Base-by-base conservation (phyloP, 1,140 invertebrate genomes). In the Eumaeus atala region DNA sequence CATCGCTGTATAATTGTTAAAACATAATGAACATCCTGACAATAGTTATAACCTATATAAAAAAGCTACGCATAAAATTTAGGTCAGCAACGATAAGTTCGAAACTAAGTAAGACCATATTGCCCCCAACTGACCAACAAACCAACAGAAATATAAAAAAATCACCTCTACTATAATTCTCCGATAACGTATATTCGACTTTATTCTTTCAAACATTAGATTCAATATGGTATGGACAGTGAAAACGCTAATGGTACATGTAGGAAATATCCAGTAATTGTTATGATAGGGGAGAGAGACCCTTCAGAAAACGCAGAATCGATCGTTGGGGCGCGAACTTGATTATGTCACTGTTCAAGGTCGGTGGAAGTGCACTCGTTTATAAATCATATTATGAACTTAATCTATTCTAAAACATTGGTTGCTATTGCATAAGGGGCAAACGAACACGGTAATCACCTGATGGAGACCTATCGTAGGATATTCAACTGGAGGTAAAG, bases 281-380 rank as follows among this genome's bases (percentile, higher is more conserved):
- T 69, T 69, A 62, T 59, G 56, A 66, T 50, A 49, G 58, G 73
- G 67, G 64, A 57, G 49, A 60, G 54, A 55, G 67, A 70, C 72
- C 75, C 75, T 63, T 72, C 76, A 69, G 66, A 68, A 71, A 77
- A 73, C 62, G 54, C 44, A 56, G 58, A 65, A 77, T 77, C 75
- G 77, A 77, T 73, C 66, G 52, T 36, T 38, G 63, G 67, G 73
- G 73, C 62, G 58, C 64, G 35, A 75, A 78, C 70, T 71, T 77
- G 71, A 78, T 81, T 77, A 77, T 74, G 69, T 74, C 75, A 73
- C 57, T 58, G 61, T 67, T 78, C 77, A 81, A 81, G 77, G 77
- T 81, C 77, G 59, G 52, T 49, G 37, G n/a, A n/a, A n/a, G 54
- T 73, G 72, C 70, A 67, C 51, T 60, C 63, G 56, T 18, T 50